phyloP scores from a whole-genome alignment of 1,140 invertebrate genomes.

The Agrypnia vestita region DNA sequence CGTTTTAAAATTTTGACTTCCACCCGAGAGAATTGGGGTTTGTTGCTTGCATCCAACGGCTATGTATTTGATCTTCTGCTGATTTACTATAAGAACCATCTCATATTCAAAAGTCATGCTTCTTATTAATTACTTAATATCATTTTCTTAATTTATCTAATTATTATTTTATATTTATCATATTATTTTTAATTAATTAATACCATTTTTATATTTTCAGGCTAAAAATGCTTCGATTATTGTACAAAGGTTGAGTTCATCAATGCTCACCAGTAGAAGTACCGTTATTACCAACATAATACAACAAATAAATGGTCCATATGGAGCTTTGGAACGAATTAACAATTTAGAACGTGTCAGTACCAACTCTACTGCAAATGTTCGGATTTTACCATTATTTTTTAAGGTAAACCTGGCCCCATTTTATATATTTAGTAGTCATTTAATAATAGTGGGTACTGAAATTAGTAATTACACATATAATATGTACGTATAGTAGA shows the following conservation, averaged over 20 bases:
- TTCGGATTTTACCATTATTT: no score
- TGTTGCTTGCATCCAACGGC: no score
- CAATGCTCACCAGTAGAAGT: background rate
- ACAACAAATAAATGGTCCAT: background rate
- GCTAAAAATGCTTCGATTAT: background rate
- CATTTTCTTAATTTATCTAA: background rate
- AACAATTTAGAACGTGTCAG: background rate
- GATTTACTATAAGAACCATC: no score
- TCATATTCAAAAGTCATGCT: background rate
- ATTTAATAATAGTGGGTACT: no score
- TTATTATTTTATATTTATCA: background rate
- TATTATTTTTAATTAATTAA: no score
- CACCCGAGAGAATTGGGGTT: no score
- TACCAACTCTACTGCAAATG: background rate
- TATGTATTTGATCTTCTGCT: no score
- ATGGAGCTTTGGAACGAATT: constrained; percentile 10
- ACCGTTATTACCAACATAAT: background rate
- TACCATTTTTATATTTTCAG: background rate
- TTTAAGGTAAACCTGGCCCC: no score
- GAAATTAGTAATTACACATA: no score
- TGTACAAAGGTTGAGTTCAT: background rate
- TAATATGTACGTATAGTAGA: no score
- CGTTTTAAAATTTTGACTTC: no score
- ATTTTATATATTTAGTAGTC: no score
- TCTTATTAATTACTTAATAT: background rate